Evolutionary conservation across 2,113 vertebrate species (phyloP), one percentile per base, ranked within the genome.

Genomic region (Hippolais icterina): DNA sequence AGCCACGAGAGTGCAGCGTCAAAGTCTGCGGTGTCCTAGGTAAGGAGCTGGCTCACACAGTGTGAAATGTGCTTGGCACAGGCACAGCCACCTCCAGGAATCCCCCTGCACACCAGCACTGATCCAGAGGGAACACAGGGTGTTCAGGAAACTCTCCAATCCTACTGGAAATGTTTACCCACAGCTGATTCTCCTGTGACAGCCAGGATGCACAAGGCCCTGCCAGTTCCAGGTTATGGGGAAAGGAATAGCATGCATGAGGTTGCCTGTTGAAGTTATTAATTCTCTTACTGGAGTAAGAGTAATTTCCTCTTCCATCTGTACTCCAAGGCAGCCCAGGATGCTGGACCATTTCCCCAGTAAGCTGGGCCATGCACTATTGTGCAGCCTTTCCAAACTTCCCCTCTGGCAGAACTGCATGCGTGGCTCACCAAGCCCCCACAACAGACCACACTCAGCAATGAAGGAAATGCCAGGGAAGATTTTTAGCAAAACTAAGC

Each of bases 1-100:
- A 61, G 64, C 27, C 63, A 77, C 0, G 0, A 27, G 46, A 70
- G 28, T 1, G 0, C 47, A 71, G 44, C 0, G 0, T 20, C 8
- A 3, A 25, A 4, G 15, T 21, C 56, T 61, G 47, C 27, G 6
- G 42, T 64, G 66, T 44, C 49, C 81, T 33, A 61, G 59, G 57
- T 22, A 80, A 83, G 64, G 71, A 92, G 31, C 44, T 71, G 79
- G 66, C 39, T 85, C 41, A 14, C 31, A 11, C 0, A 0, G 75
- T 4, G 1, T 9, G 3, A 78, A 82, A 78, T 5, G 65, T 13
- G 22, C 84, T 56, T 75, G 84, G 87, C 65, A 74, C 64, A 52
- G 29, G 39, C 7, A 1, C 88, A 57, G 69, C 25, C 69, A 78
- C 16, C 82, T 72, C 66, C 91, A 56, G 71, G 83, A 94, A 90